phyloP scores from a whole-genome alignment of 2,888 invertebrate genomes.

The Allygus modestus region DNA sequence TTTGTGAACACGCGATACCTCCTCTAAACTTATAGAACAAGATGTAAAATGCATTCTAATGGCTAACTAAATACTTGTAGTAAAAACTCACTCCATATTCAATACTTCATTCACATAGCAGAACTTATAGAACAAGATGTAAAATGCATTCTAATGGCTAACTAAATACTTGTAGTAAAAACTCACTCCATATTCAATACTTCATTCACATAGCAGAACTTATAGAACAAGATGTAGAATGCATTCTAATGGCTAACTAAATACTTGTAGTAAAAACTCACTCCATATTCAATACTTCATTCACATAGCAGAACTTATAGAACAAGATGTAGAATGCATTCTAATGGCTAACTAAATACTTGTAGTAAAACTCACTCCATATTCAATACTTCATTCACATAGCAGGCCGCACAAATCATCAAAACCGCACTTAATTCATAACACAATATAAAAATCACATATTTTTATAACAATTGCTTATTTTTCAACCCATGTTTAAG shows the following conservation, averaged over 20 bases:
- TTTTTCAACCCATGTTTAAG: not conserved
- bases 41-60: too few species aligned
- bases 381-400: slow-evolving; percentile 7
- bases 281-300: not conserved
- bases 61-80: too few species aligned
- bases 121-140: too few species aligned
- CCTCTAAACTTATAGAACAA: too few species aligned
- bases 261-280: too few species aligned
- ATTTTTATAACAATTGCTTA: not conserved
- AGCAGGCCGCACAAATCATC: slow-evolving; percentile 8
- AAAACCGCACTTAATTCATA: not conserved
- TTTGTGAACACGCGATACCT: too few species aligned
- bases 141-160: too few species aligned
- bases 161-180: too few species aligned
- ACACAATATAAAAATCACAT: not conserved
- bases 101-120: slow-evolving; percentile 1
- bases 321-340: too few species aligned
- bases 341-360: too few species aligned
- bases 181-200: slow-evolving; percentile 16
- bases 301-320: slow-evolving; percentile 9
- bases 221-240: too few species aligned
- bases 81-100: slow-evolving; percentile 3
- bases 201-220: slow-evolving; percentile 14
- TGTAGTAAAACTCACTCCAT: slow-evolving; percentile 27
- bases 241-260: too few species aligned